Evolutionary conservation across 2,797 vertebrate genomes (phyloP).

Genomic region (Eptatretus atami): DNA sequence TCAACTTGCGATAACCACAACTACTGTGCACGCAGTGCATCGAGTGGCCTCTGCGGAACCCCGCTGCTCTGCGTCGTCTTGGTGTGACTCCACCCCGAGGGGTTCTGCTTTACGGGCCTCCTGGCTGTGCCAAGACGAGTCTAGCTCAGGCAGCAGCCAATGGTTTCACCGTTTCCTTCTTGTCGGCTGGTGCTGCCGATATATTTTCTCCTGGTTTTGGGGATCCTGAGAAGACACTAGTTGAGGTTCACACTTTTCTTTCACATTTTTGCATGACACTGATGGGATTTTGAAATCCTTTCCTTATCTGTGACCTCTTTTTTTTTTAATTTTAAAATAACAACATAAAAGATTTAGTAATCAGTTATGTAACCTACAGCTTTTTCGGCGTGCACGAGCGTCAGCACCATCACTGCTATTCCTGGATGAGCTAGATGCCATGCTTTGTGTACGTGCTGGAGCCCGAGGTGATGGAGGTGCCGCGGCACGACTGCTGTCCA

Average conservation of each 20-base stretch:
- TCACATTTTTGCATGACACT: too few relatives aligned
- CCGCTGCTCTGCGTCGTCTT: conserved; percentile 41
- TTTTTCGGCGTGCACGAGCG: conserved; percentile 55
- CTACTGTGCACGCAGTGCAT: conserved; percentile 23
- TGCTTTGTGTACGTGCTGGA: conserved; percentile 20
- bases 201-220: conserved; percentile 64
- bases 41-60: conserved; percentile 63
- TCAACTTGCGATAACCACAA: background rate
- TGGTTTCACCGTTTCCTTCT: conserved; percentile 36
- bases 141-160: conserved; percentile 41
- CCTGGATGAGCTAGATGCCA: conserved; percentile 76
- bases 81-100: conserved; percentile 40
- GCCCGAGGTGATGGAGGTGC: conserved; percentile 31
- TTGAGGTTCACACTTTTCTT: conserved; percentile 24
- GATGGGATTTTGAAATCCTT: too few relatives aligned
- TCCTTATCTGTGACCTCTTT: too few relatives aligned
- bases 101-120: conserved; percentile 50
- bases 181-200: conserved; percentile 51
- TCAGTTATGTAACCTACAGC: conserved; percentile 14
- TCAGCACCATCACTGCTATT: conserved; percentile 61
- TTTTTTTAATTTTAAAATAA: too few relatives aligned
- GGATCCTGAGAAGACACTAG: conserved; percentile 55
- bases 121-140: conserved; percentile 68
- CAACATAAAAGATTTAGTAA: too few relatives aligned
- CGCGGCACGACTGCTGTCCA: conserved; percentile 45